Evolutionary conservation across 2,888 invertebrate species (phyloP), one percentile per base, ranked within the genome.

Genomic region (Cheilosia soror): DNA sequence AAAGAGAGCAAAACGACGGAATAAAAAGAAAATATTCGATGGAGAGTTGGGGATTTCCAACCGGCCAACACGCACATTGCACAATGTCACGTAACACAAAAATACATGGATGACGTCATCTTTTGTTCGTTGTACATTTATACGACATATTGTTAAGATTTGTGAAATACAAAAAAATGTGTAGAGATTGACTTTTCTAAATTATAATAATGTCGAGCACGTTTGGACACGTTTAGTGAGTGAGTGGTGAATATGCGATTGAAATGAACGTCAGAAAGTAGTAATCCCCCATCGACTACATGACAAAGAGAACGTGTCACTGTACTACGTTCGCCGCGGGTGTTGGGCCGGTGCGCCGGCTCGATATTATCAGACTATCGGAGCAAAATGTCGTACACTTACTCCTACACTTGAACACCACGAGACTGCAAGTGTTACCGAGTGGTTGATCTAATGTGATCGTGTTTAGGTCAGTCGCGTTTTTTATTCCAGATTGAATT

Each of bases 401-500:
- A 6, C 33, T 15, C 31, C 33, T 40, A 58, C 65, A 55, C 66
- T 81, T 76, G 49, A 66, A 71, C 47, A 75, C 75, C 13, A 44
- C 62, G 37, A 31, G 65, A 51, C 62, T 65, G 63, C 49, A 82
- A 60, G 40, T 44, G 55, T 71, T 44, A 20, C 47, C 33, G n/a
- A 13, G 15, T 29, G 60, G 40, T 31, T 29, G 72, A 15, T n/a
- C 37, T 25, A 62, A 81, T 71, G 47, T 58, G 81, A 76, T 81
- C 81, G 57, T 37, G 60, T 71, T 81, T 76, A 81, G 85, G 85
- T 81, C 81, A 81, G 81, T 81, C 76, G 63, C 81, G 71, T 66
- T 72, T 62, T 29, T 31, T 65, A 68, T 60, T 71, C 55, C 2
- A 20, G 20, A 20, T 20, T 20, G 20, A 20, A 20, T 20, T 20